Percentiles rank a stretch among this genome's conserved stretches.
phyloP scores from a whole-genome alignment of 2,113 vertebrate species.

The Neodon shergylaensis region DNA sequence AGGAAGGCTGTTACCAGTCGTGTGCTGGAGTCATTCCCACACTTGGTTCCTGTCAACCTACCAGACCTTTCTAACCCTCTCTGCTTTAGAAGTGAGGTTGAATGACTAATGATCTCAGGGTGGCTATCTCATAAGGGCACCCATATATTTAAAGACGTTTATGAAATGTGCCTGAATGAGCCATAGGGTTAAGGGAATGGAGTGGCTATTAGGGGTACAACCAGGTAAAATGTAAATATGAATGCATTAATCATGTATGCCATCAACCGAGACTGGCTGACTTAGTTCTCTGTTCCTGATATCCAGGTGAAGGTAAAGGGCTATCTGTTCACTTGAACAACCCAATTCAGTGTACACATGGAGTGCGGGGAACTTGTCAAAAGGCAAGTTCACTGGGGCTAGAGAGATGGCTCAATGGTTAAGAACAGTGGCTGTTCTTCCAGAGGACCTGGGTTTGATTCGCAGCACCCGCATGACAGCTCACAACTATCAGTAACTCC shows the following conservation, averaged over 20 bases:
- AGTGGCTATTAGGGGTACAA: neutral
- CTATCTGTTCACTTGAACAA: neutral
- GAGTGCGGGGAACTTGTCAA: neutral
- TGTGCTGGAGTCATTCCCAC: neutral
- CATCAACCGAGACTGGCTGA: neutral
- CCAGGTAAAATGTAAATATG: neutral
- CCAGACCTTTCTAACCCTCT: neutral
- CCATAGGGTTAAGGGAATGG: neutral
- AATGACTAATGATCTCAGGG: conserved; percentile 2
- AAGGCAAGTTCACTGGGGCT: neutral
- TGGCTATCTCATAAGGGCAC: neutral
- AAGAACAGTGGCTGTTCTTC: neutral
- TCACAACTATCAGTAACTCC: neutral
- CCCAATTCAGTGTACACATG: neutral
- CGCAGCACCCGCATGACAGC: neutral
- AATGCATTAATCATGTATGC: neutral
- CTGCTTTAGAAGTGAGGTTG: neutral
- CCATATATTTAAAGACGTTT: neutral
- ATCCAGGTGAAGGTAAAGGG: neutral
- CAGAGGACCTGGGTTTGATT: no score
- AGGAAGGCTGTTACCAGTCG: neutral
- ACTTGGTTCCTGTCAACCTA: neutral
- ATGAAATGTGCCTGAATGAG: neutral
- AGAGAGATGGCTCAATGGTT: neutral
- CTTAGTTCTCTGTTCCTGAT: neutral